Evolutionary conservation across 2,797 vertebrate genomes (phyloP), one percentile per base, ranked within the genome.

Genomic region (Calcarius lapponicus): DNA sequence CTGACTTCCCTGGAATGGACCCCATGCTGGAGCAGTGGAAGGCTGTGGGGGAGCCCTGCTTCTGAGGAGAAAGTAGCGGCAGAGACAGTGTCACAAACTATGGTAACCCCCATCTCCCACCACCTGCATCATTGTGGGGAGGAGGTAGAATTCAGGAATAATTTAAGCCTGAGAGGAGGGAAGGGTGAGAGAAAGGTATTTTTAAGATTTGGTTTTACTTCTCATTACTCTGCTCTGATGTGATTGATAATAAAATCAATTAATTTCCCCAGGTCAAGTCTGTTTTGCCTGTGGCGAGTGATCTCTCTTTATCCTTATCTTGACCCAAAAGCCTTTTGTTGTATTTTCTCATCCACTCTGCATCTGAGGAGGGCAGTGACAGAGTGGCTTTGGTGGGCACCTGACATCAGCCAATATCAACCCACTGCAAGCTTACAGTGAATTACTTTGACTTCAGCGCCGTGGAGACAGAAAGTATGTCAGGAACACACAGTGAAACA

Each of bases 371-470:
- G 13, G 10, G 25, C 18, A 69, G 78, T 54, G 42, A 36, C 4
- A 48, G 25, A 22, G 17, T 22, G 38, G n/a, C 18, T 84, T 65
- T 78, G 21, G 31, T 84, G 73, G 73, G n/a, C 25, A 45, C 10
- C 6, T 78, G 58, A 45, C n/a, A 72, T 47, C 45, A 60, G 40
- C 40, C 47, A 60, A 2, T 34, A 31, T 65, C 26, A 66, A 47
- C 16, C 13, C 21, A 53, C 7, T 32, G 32, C 38, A 72, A 75
- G 47, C 62, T 88, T 76, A 42, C 28, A 83, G 88, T 92, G 40
- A 93, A 91, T 96, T 75, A 84, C 13, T 95, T 65, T 64, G 50
- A 26, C 13, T 89, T 81, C 34, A 62, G 38, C 64, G 64, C 32
- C 45, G 10, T 31, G 21, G 31, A 86, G 42, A 71, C 3, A 78